Conservation (phyloP, 1,140 invertebrate species). For the Saxidomus purpurata region DNA sequence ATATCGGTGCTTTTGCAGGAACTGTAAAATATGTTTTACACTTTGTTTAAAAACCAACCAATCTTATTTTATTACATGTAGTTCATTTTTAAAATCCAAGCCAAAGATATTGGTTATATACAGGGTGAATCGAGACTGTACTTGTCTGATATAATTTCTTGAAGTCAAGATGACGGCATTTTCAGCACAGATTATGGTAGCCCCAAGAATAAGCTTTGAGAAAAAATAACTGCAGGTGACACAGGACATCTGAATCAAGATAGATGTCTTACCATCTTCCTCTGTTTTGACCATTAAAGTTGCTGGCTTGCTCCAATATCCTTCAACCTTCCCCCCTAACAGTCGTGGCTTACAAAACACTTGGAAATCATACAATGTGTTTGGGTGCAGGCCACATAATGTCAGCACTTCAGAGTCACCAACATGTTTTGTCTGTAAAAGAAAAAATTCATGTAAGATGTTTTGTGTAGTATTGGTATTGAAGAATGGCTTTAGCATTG, state of each 20-base stretch:
- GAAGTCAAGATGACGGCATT: no score
- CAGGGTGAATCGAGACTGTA: no score
- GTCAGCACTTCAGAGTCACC: constrained; percentile 1
- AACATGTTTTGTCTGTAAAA: constrained; percentile 46
- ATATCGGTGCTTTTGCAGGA: constrained; percentile 3
- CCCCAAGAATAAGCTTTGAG: no score
- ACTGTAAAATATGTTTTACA: constrained; percentile 30
- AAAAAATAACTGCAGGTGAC: no score
- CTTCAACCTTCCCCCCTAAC: neutral
- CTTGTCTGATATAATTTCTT: no score
- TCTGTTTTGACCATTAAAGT: constrained; percentile 13
- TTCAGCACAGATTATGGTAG: no score
- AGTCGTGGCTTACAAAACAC: constrained; percentile 17
- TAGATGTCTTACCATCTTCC: constrained; percentile 42
- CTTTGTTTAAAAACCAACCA: neutral
- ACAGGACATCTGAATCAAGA: no score
- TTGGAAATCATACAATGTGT: constrained; percentile 27
- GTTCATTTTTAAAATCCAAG: no score
- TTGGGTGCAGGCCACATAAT: constrained; percentile 36
- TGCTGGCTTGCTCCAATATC: constrained; percentile 51
- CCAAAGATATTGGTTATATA: no score
- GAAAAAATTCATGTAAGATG: neutral
- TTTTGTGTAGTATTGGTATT: no score
- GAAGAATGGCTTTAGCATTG: no score
- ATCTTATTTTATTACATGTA: no score